These are phyloP conservation scores for Archips xylosteana DNA, from an alignment of 2,888 invertebrate genomes.

Conservation along the genomic window DNA sequence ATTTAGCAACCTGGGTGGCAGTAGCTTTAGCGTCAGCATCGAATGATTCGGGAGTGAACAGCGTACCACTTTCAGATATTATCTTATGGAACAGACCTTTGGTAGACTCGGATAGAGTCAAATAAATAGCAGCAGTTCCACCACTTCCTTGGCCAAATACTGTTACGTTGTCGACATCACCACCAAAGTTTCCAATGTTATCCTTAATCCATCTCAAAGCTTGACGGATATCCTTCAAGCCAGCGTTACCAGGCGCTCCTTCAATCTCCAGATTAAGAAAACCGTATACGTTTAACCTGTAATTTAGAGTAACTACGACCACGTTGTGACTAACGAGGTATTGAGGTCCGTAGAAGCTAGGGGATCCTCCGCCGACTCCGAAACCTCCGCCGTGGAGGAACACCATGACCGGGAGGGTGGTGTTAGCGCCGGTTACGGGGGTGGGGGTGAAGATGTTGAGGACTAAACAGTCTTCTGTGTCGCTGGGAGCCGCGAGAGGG, in stretches of 20 bases:
- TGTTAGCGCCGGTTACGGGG: slow-evolving; percentile 50
- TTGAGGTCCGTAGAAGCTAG: slow-evolving; percentile 76
- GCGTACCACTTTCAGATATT: slow-evolving; percentile 74
- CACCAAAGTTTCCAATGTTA: slow-evolving; percentile 72
- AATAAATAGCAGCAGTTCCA: slow-evolving; percentile 71
- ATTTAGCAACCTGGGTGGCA: slow-evolving; percentile 74
- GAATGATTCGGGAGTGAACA: slow-evolving; percentile 72
- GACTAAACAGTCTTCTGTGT: slow-evolving; percentile 78
- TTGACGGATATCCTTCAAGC: slow-evolving; percentile 77
- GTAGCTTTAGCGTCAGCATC: slow-evolving; percentile 66
- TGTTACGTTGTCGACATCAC: slow-evolving; percentile 75
- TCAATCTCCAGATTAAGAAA: slow-evolving; percentile 73
- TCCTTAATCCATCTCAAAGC: slow-evolving; percentile 76
- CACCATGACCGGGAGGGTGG: slow-evolving; percentile 73
- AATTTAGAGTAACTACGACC: slow-evolving; percentile 80
- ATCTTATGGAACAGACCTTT: slow-evolving; percentile 74
- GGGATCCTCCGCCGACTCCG: slow-evolving; percentile 74
- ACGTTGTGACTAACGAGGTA: slow-evolving; percentile 74
- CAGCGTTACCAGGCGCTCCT: slow-evolving; percentile 80
- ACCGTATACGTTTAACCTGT: slow-evolving; percentile 78
- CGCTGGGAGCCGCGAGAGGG: slow-evolving; percentile 71
- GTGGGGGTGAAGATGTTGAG: slow-evolving; percentile 75
- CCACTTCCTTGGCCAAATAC: slow-evolving; percentile 80
- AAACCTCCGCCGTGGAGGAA: slow-evolving; percentile 83
- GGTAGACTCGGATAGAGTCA: slow-evolving; percentile 72